These are phyloP conservation scores for Diaperis boleti DNA, from an alignment of 2,888 invertebrate genomes.

Conservation along the genomic window DNA sequence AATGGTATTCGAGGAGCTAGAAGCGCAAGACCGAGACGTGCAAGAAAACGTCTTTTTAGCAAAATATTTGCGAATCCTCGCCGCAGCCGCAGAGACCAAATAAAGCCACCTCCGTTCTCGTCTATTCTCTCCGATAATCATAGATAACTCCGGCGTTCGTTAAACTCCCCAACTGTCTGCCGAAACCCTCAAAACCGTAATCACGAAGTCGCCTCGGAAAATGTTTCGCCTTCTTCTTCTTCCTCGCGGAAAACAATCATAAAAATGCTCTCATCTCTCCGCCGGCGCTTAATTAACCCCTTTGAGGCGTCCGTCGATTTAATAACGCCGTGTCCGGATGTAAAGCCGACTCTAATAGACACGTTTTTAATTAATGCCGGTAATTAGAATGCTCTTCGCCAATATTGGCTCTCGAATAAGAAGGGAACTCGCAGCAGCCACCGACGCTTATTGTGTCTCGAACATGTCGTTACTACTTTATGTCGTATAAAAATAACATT, in stretches of 20 bases:
- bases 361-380: constrained; percentile 50
- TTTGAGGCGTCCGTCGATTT: constrained; percentile 24
- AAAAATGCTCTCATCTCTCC: constrained; percentile 10
- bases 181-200: too few species aligned
- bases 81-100: too few species aligned
- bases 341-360: constrained; percentile 47
- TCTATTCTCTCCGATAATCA: too few species aligned
- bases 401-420: constrained; percentile 30
- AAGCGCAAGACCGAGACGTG: too few species aligned
- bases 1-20: too few species aligned
- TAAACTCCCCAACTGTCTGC: too few species aligned
- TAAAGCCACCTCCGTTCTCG: too few species aligned
- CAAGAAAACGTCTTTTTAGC: too few species aligned
- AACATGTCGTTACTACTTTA: constrained; percentile 61
- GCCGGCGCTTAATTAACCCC: constrained; percentile 18
- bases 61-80: too few species aligned
- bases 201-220: too few species aligned
- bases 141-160: too few species aligned
- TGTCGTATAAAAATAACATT: constrained; percentile 63
- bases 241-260: constrained; percentile 5
- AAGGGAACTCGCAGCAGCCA: constrained; percentile 21
- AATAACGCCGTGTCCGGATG: constrained; percentile 42
- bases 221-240: too few species aligned
- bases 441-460: constrained; percentile 56
- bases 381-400: constrained; percentile 43